Conservation (phyloP, 2,797 vertebrate genomes). For the Remorina albescens region DNA sequence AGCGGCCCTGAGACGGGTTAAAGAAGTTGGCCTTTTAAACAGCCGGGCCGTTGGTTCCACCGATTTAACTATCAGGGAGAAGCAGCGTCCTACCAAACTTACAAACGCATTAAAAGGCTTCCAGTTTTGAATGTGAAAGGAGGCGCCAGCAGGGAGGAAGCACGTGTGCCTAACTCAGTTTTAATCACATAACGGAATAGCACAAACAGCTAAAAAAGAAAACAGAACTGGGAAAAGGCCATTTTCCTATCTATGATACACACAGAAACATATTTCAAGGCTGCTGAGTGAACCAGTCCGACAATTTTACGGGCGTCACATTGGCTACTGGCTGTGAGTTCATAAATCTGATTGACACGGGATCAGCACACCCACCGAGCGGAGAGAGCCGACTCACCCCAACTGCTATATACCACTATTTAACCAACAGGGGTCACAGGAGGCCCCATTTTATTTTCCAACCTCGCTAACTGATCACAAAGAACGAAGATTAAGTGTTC, state of each 20-base stretch:
- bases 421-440: neutral
- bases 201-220: neutral
- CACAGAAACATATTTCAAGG: neutral
- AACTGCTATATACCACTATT: neutral
- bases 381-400: neutral
- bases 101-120: neutral
- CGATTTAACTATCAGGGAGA: conserved; percentile 7
- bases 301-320: conserved; percentile 16
- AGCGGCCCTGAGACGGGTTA: neutral
- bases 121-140: neutral
- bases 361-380: neutral
- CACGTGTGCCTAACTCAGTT: neutral
- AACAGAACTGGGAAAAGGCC: neutral
- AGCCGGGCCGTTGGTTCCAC: neutral
- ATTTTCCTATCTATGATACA: neutral
- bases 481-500: neutral
- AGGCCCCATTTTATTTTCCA: conserved; percentile 1
- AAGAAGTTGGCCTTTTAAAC: neutral
- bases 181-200: neutral
- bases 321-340: conserved; percentile 12
- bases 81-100: neutral
- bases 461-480: neutral
- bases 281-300: neutral
- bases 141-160: neutral
- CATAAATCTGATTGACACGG: conserved; percentile 38